Evolutionary conservation across 2,797 vertebrate genomes (phyloP).

Genomic region (Tinamus major): DNA sequence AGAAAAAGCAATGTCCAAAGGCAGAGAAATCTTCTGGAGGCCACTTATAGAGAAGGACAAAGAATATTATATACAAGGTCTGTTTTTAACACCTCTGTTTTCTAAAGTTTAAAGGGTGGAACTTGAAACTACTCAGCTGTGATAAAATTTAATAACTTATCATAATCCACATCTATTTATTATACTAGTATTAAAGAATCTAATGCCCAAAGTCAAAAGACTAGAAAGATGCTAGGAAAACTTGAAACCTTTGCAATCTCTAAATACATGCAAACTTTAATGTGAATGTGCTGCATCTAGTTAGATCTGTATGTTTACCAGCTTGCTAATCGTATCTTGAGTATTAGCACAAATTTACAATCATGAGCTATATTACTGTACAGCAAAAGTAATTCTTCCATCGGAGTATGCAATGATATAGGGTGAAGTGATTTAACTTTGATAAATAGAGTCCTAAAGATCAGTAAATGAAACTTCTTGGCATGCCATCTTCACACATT

Average conservation of each 20-base stretch:
- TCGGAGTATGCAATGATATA: background rate
- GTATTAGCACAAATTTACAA: background rate
- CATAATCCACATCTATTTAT: conserved; percentile 3
- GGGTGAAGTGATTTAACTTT: background rate
- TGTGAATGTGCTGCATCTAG: background rate
- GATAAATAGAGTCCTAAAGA: conserved; percentile 21
- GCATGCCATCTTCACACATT: background rate
- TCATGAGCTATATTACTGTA: background rate
- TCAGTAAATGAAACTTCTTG: background rate
- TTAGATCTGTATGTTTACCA: background rate
- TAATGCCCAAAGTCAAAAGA: background rate
- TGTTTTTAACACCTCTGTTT: background rate
- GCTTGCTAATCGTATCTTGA: background rate
- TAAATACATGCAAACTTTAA: background rate
- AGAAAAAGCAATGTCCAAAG: background rate
- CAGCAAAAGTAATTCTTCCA: conserved; percentile 8
- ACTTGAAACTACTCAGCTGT: background rate
- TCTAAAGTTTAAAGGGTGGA: background rate
- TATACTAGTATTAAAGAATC: background rate
- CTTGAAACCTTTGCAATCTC: background rate
- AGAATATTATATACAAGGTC: background rate
- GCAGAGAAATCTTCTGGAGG: background rate
- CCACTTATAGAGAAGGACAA: background rate
- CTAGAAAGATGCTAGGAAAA: background rate
- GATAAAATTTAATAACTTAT: background rate